phyloP scores from a whole-genome alignment of 1,140 invertebrate species.

The Centruroides sculpturatus region DNA sequence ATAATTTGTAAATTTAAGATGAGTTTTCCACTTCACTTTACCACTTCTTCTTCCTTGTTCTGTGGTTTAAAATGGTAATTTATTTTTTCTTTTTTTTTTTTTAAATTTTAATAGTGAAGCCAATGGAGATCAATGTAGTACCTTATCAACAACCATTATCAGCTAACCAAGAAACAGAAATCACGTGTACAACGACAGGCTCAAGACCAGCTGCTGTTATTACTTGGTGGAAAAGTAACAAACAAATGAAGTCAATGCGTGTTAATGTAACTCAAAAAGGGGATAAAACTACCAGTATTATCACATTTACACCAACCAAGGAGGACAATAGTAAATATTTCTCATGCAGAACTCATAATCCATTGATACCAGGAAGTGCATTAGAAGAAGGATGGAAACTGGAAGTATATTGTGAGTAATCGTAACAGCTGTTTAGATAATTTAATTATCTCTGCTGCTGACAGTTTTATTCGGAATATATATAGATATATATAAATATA shows the following conservation, averaged over 20 bases:
- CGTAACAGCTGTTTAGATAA: neutral
- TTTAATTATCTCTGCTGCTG: too few relatives aligned
- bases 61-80: too few relatives aligned
- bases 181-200: constrained; percentile 68
- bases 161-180: constrained; percentile 34
- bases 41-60: too few relatives aligned
- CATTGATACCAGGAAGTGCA: constrained; percentile 27
- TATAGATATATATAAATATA: too few relatives aligned
- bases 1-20: too few relatives aligned
- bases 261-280: constrained; percentile 2
- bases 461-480: too few relatives aligned
- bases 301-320: constrained; percentile 10
- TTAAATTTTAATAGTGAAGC: constrained; percentile 9
- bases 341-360: constrained; percentile 15
- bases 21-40: too few relatives aligned
- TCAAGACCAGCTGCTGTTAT: constrained; percentile 68
- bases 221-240: constrained; percentile 56
- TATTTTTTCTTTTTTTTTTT: neutral
- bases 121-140: constrained; percentile 18
- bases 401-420: constrained; percentile 66
- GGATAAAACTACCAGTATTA: constrained; percentile 11
- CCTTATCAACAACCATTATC: constrained; percentile 9
- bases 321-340: constrained; percentile 14
- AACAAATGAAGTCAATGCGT: constrained; percentile 6
- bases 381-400: constrained; percentile 71